Conservation (phyloP, 2,888 invertebrate genomes). For the Melieria picta region DNA sequence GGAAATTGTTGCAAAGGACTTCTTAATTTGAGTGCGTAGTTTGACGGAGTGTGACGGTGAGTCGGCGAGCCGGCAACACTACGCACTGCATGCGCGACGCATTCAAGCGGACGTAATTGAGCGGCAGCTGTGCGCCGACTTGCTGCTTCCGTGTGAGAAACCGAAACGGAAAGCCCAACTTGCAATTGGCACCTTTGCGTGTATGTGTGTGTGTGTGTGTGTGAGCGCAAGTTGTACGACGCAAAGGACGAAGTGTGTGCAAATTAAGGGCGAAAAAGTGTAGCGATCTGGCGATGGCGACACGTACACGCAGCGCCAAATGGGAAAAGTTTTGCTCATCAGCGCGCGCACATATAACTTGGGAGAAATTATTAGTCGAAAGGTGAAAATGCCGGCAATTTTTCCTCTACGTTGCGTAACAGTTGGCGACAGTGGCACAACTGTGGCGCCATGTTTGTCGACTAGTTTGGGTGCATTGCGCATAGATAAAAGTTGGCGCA, state of each 20-base stretch:
- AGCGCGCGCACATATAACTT: slow-evolving; percentile 36
- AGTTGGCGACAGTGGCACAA: not conserved
- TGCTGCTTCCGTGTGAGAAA: not conserved
- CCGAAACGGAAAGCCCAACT: not conserved
- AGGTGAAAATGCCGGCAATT: slow-evolving; percentile 14
- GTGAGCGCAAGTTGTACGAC: not conserved
- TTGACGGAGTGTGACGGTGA: slow-evolving; percentile 14
- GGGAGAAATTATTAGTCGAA: slow-evolving; percentile 40
- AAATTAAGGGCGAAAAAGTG: not conserved
- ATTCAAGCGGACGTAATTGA: slow-evolving; percentile 21
- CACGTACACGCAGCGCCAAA: slow-evolving; percentile 31
- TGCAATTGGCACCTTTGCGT: slow-evolving; percentile 20
- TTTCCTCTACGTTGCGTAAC: slow-evolving; percentile 3
- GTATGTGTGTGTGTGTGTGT: not conserved
- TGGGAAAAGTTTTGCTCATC: slow-evolving; percentile 39
- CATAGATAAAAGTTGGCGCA: too few relatives aligned
- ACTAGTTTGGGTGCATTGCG: too few relatives aligned
- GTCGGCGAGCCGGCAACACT: too few relatives aligned
- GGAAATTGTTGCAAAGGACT: slow-evolving; percentile 30
- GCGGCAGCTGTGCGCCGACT: not conserved
- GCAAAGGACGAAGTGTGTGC: not conserved
- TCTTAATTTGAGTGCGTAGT: slow-evolving; percentile 28
- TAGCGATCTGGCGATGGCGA: not conserved
- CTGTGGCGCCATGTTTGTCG: too few relatives aligned
- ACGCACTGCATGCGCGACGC: slow-evolving; percentile 10